Conservation (phyloP, 2,888 invertebrate species). For the Tinea pellionella region DNA sequence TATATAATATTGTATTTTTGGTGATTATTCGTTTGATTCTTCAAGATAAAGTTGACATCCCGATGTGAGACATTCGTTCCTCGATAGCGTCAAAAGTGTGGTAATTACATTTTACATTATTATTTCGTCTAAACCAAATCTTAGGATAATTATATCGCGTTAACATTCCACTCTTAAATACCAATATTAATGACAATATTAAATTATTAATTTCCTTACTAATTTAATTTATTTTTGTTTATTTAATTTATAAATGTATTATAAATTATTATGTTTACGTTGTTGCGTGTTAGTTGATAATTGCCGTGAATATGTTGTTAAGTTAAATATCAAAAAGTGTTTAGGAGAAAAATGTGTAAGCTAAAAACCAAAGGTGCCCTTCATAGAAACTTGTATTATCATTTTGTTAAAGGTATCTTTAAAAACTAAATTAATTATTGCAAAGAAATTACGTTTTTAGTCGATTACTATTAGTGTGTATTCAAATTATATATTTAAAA, state of each 20-base stretch:
- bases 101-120: slow-evolving; percentile 29
- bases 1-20: neutral
- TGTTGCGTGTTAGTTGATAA: slow-evolving; percentile 40
- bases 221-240: slow-evolving; percentile 38
- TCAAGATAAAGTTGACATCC: neutral
- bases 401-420: slow-evolving; percentile 67
- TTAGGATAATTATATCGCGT: slow-evolving; percentile 49
- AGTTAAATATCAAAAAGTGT: slow-evolving; percentile 47
- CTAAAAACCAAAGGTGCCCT: slow-evolving; percentile 91
- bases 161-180: slow-evolving; percentile 65
- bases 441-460: slow-evolving; percentile 62
- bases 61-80: neutral
- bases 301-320: slow-evolving; percentile 32
- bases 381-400: slow-evolving; percentile 70
- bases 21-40: neutral
- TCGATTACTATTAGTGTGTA: slow-evolving; percentile 59
- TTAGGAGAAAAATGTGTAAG: slow-evolving; percentile 69
- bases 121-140: slow-evolving; percentile 55
- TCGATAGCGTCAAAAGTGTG: slow-evolving; percentile 33
- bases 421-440: slow-evolving; percentile 65
- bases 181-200: slow-evolving; percentile 48
- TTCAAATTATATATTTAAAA: slow-evolving; percentile 29
- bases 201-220: slow-evolving; percentile 43
- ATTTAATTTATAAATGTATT: slow-evolving; percentile 39
- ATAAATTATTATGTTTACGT: slow-evolving; percentile 57